Percentiles rank a stretch among this genome's conserved stretches.
Evolutionary conservation across 1,140 invertebrate genomes (phyloP).

Genomic region (Megathymus violae): DNA sequence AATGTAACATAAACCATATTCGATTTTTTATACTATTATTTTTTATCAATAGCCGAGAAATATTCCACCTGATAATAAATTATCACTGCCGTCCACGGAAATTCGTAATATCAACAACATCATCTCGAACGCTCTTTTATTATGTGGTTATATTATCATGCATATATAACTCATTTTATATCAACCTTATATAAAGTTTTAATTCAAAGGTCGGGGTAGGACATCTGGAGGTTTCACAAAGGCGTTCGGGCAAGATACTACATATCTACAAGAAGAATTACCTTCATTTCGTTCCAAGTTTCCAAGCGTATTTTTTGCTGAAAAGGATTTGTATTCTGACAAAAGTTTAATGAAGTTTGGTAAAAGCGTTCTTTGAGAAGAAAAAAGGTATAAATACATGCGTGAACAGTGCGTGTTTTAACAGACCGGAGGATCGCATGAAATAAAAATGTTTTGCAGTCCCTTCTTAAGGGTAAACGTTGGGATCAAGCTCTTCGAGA

Average conservation of each 20-base stretch:
- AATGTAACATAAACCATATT: too few relatives aligned
- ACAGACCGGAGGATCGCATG: conserved; percentile 27
- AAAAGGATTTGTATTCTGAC: conserved; percentile 5
- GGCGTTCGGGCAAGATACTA: conserved; percentile 4
- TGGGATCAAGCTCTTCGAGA: conserved; percentile 17
- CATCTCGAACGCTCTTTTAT: too few relatives aligned
- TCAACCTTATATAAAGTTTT: conserved; percentile 52
- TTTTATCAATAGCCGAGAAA: too few relatives aligned
- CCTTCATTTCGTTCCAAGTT: neutral
- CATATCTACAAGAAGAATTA: conserved; percentile 5
- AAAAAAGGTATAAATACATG: conserved; percentile 2
- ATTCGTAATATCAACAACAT: too few relatives aligned
- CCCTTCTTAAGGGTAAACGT: conserved; percentile 32
- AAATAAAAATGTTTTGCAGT: conserved; percentile 41
- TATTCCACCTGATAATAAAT: too few relatives aligned
- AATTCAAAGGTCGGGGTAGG: conserved; percentile 46
- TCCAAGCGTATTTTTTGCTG: neutral
- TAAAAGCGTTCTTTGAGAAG: neutral
- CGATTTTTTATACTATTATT: too few relatives aligned
- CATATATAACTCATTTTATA: too few relatives aligned
- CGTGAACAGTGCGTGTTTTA: neutral
- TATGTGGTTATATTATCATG: too few relatives aligned
- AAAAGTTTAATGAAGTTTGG: conserved; percentile 1
- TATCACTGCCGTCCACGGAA: too few relatives aligned
- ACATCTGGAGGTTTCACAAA: conserved; percentile 40